These are phyloP conservation scores for Sisyra nigra DNA, from an alignment of 2,888 invertebrate genomes.

Conservation along the genomic window DNA sequence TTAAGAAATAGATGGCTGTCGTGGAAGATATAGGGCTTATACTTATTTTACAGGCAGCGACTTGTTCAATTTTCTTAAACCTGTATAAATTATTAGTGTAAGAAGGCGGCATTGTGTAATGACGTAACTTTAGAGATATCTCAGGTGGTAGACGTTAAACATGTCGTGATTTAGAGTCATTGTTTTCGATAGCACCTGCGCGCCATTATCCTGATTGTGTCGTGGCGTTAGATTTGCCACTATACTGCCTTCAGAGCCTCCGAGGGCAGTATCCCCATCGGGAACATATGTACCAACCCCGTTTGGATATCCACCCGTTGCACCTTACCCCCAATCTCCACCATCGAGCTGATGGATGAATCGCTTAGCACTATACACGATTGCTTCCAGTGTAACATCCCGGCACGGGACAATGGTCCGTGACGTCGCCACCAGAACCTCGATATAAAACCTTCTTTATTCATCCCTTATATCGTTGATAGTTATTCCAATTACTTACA, in stretches of 20 bases:
- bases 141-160: neutral
- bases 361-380: conserved; percentile 23
- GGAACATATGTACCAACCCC: neutral
- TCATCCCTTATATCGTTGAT: too few relatives aligned
- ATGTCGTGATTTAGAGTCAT: conserved; percentile 3
- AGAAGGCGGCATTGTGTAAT: too few relatives aligned
- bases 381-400: conserved; percentile 13
- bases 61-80: too few relatives aligned
- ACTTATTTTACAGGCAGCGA: too few relatives aligned
- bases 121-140: too few relatives aligned
- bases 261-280: neutral
- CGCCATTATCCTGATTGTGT: conserved; percentile 21
- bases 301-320: neutral
- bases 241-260: neutral
- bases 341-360: conserved; percentile 18
- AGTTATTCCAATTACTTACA: too few relatives aligned
- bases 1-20: too few relatives aligned
- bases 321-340: too few relatives aligned
- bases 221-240: conserved; percentile 19
- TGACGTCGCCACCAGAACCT: neutral
- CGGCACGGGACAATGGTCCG: conserved; percentile 1
- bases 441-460: too few relatives aligned
- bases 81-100: too few relatives aligned
- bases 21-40: too few relatives aligned
- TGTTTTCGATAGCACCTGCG: conserved; percentile 7